Evolutionary conservation across 2,113 vertebrate genomes (phyloP).

Genomic region (Okapia johnstoni): DNA sequence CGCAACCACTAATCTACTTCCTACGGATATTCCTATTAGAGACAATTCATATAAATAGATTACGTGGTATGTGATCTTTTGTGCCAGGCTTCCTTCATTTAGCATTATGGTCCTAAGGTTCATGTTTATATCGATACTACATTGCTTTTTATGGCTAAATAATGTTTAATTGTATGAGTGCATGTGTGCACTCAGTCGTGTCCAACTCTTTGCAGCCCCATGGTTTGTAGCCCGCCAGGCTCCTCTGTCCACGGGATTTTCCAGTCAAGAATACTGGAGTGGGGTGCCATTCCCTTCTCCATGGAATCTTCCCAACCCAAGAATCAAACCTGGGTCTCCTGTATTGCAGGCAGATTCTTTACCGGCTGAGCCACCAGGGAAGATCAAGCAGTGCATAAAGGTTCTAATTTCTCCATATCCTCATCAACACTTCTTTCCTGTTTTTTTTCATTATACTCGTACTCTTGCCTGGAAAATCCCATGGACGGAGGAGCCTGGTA

Average conservation of each 20-base stretch:
- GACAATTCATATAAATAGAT: not conserved
- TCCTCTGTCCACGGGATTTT: not conserved
- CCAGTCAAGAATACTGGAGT: not conserved
- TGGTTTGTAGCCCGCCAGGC: not conserved
- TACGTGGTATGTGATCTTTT: not conserved
- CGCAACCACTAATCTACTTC: not conserved
- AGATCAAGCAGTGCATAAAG: not conserved
- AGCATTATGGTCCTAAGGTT: not conserved
- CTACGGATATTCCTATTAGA: not conserved
- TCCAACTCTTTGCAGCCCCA: not conserved
- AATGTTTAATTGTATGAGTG: not conserved
- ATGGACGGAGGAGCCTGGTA: no score
- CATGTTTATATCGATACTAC: not conserved
- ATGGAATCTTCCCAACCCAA: not conserved
- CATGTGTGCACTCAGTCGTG: not conserved
- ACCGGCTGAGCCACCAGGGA: not conserved
- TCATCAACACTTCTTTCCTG: not conserved
- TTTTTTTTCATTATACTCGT: not conserved
- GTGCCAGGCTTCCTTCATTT: not conserved
- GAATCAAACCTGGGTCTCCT: not conserved
- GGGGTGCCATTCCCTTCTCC: not conserved
- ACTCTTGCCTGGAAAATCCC: no score
- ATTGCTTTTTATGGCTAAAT: not conserved
- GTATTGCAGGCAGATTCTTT: not conserved
- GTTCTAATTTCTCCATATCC: not conserved